Conservation (phyloP, 2,113 vertebrate genomes). For the Thermophis baileyi region DNA sequence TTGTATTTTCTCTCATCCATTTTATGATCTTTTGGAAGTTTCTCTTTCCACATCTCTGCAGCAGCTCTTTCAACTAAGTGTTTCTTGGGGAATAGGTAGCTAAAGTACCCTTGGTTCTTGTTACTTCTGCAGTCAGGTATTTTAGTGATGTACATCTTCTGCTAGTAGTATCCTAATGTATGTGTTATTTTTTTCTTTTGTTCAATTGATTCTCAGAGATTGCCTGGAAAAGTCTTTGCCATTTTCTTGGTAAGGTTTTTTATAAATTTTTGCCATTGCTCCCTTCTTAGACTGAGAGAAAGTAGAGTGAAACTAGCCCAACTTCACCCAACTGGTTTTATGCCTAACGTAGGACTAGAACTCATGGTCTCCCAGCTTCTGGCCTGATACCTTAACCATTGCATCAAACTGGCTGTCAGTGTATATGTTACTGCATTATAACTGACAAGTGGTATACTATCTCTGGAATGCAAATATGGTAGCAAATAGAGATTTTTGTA, state of each 20-base stretch:
- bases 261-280: not conserved
- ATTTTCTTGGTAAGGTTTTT: not conserved
- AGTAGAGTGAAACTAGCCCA: not conserved
- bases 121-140: not conserved
- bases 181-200: not conserved
- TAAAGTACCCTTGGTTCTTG: not conserved
- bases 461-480: not conserved
- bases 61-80: not conserved
- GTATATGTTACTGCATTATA: not conserved
- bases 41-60: not conserved
- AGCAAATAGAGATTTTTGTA: not conserved
- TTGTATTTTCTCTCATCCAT: not conserved
- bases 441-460: not conserved
- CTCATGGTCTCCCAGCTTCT: not conserved
- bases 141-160: not conserved
- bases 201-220: not conserved
- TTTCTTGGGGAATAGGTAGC: not conserved
- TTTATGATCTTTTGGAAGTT: not conserved
- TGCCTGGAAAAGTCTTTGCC: not conserved
- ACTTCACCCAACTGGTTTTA: not conserved
- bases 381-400: not conserved
- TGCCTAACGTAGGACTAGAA: not conserved
- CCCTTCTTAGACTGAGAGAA: not conserved
- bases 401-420: not conserved
- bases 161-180: not conserved